Base-by-base conservation (phyloP, 2,888 invertebrate genomes). In the Harmothoe impar region DNA sequence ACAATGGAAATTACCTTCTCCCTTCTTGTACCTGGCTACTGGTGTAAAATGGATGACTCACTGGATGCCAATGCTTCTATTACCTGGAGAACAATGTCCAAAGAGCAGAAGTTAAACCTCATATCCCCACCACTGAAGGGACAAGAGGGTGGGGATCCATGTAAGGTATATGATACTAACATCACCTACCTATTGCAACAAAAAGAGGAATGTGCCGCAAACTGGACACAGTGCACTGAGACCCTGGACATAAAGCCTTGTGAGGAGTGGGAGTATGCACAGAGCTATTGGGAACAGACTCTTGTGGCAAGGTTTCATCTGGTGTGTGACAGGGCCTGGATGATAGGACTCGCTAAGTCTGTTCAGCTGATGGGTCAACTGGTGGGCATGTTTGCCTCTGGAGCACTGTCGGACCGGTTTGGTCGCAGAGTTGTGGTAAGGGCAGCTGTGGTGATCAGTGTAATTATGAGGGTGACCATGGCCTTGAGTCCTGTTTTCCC, bases 281-380 rank as follows among this genome's bases (percentile, higher is more conserved):
- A 81, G 20, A 1, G 12, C 20, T 20, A n/a, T 3, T 15, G 72
- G 20, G 25, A 29, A 5, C 72, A 72, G 29, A 33, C 35, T 33
- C 81, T 35, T 7, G 81, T 43, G 10, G 33, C 81, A 15, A 15
- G n/a, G n/a, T 81, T 81, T 20, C 1, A n/a, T 0, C 17, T 81
- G 81, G 35, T 81, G 33, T 81, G 81, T 43, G 35, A 43, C 20
- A 33, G 81, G 43, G 35, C 43, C 43, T 81, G 81, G 81, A 17
- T 81, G 20, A 15, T 5, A 81, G 81, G 81, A 0, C 23, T 81
- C 0, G 43, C 81, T 0, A 81, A 81, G 43, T 81, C 81, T 20
- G 43, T 43, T 0, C 81, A 33, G 20, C 81, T 35, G 23, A 23
- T 81, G 20, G 81, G 81, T 43, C 81, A 81, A 35, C 5, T 81